Percentiles rank a stretch among this genome's conserved stretches.
Evolutionary conservation across 2,113 vertebrate species (phyloP).

Genomic region (Hippocampus abdominalis): DNA sequence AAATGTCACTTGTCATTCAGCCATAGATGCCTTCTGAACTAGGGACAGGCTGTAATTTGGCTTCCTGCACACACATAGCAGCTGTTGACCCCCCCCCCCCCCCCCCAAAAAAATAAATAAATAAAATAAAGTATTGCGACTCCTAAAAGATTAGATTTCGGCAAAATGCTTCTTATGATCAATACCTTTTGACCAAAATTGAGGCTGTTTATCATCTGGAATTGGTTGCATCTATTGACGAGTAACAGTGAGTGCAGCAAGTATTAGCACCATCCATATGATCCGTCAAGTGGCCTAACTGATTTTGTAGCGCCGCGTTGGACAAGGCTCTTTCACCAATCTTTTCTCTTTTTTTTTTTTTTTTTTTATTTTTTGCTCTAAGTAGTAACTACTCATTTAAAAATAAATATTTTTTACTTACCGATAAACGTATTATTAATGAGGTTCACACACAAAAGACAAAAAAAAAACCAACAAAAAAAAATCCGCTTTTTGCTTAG

Average conservation of each 20-base stretch:
- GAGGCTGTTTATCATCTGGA: neutral
- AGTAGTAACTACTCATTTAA: neutral
- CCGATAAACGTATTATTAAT: constrained; percentile 14
- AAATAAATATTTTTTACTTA: neutral
- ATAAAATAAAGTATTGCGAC: too few species aligned
- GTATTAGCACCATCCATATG: constrained; percentile 21
- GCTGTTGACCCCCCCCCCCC: too few species aligned
- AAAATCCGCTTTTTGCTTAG: constrained; percentile 42
- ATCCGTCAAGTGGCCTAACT: constrained; percentile 3
- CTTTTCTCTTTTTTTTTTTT: neutral
- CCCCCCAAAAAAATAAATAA: too few species aligned
- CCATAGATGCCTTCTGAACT: neutral
- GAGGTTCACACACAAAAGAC: constrained; percentile 16
- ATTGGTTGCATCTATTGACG: neutral
- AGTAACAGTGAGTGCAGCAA: neutral
- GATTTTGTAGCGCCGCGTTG: neutral
- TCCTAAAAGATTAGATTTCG: neutral
- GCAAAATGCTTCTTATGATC: neutral
- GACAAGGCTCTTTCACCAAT: neutral
- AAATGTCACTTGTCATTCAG: neutral
- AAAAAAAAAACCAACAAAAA: neutral
- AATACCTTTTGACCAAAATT: neutral
- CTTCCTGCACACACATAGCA: too few species aligned
- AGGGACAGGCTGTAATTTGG: neutral
- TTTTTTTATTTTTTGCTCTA: too few species aligned